Base-by-base conservation (phyloP, 2,888 invertebrate genomes). In the Euplexia lucipara region DNA sequence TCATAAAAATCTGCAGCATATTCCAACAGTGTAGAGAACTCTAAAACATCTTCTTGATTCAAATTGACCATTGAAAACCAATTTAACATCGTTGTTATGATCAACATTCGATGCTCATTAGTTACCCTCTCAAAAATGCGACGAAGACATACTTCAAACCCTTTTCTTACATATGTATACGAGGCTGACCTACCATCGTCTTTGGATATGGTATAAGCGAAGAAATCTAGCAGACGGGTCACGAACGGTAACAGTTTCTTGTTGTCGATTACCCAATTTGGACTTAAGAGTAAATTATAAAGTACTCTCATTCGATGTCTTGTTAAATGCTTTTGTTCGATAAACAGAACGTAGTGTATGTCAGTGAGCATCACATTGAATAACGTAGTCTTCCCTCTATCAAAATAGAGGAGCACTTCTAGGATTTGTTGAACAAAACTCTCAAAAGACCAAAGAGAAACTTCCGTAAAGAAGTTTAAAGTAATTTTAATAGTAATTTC, bases 101-200 rank as follows among this genome's bases (percentile, higher is more conserved):
- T 90, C 12, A 90, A 83, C 26, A 96, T 81, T 14, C 96, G 85
- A 75, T 96, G 91, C 4, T 87, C 78, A 56, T 96, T 96, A 5
- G 90, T 81, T 14, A 96, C 90, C 71, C 95, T 93, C 51, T 93
- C 91, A 16, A 96, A 94, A 12, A 96, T 92, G 20, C 95, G 91
- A 34, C 95, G 90, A 2, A 96, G 80, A 72, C 96, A 96, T 1
- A 96, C 92, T 80, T 96, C 96, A 8, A 96, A 90, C 2, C 96
- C 95, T 73, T 92, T 95, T 39, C 90, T 90, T 58, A 96, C 78
- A 42, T 89, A 88, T 2, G 78, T 83, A 56, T 94, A 95, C 1
- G 83, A 81, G 6, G 79, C 74, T 6, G 81, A 54, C 26, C 80
- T 81, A 2, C 83, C 77, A 39, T 85, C 82, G 10, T 70, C 64